A percentile compares a stretch with the other conserved stretches of the same genome.
Conservation (phyloP, 2,888 invertebrate genomes). For the Pterostichus madidus region DNA sequence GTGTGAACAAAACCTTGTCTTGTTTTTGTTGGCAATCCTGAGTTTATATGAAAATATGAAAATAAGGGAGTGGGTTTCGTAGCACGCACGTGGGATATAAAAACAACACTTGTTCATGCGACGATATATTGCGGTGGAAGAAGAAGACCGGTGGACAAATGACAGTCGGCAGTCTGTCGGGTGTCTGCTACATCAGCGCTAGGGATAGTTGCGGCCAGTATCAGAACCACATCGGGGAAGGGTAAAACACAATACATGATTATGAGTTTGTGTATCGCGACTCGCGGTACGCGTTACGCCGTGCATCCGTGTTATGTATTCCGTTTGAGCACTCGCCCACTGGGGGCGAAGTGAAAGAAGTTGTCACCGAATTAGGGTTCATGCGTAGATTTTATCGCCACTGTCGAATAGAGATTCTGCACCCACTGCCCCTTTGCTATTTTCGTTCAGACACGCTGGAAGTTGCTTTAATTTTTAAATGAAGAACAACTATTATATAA, state of each 20-base stretch:
- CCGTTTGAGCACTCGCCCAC: constrained; percentile 52
- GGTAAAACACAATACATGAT: constrained; percentile 65
- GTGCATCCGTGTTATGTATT: constrained; percentile 50
- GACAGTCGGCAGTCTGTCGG: not conserved
- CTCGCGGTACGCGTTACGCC: constrained; percentile 33
- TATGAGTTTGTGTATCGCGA: constrained; percentile 49
- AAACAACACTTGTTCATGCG: constrained; percentile 57
- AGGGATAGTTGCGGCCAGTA: constrained; percentile 10
- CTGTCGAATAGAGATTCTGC: not conserved
- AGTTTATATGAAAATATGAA: constrained; percentile 43
- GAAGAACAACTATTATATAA: too few species aligned
- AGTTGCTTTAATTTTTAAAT: too few species aligned
- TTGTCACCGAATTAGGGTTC: constrained; percentile 62
- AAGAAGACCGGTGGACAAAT: constrained; percentile 21
- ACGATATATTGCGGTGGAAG: constrained; percentile 50
- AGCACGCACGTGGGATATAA: constrained; percentile 50
- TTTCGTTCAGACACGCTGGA: too few species aligned
- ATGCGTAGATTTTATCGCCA: constrained; percentile 28
- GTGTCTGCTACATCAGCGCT: constrained; percentile 1
- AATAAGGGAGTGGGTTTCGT: constrained; percentile 18
- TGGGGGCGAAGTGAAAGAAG: constrained; percentile 60
- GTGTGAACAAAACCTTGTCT: constrained; percentile 2
- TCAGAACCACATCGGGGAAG: constrained; percentile 42
- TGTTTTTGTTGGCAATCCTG: constrained; percentile 40
- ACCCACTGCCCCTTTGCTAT: not conserved